Evolutionary conservation across 2,797 vertebrate genomes (phyloP), one percentile per base, ranked within the genome.

Genomic region (Poeciliopsis infans): DNA sequence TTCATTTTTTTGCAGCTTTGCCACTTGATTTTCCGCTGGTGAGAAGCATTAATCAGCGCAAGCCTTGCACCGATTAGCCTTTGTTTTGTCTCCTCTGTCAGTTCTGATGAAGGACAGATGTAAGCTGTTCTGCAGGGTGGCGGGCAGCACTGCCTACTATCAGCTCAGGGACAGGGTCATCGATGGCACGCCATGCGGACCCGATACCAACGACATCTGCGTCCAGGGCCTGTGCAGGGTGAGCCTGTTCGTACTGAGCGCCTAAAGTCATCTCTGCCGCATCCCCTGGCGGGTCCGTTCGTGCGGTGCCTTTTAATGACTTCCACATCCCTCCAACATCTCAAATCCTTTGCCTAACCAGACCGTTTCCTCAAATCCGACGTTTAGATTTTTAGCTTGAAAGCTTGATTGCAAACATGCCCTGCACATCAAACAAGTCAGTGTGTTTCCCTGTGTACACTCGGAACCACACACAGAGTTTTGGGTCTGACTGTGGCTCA

Each of bases 201-300:
- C 98, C 1, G 97, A 99, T 89, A 99, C 98, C 6, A 98, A 97
- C 0, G 98, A 99, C 92, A 98, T 99, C 96, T 99, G 98, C 15
- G 98, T 99, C 77, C 98, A 99, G 93, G 98, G 98, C 90, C 96
- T 99, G 72, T 99, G 98, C 94, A 96, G 98, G 96, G 98, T 99
- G 89, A 96, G 92, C 10, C 31, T 66, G 5, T 69, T 69, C 33
- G 16, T 5, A n/a, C 1, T 1, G 13, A 70, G 51, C 20, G 15
- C 12, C n/a, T 25, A 15, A 46, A 36, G n/a, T 41, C 36, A 3
- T 41, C 49, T 79, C 59, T 61, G 61, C 64, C 61, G 46, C n/a
- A 66, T 55, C n/a, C 73, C 43, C 13, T 74, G 36, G 49, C 1
- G 1, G 23, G 25, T 66, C 18, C 47, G 16, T 72, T 70, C 18